Base-by-base conservation (phyloP, 2,888 invertebrate genomes). In the Hydriomena furcata region DNA sequence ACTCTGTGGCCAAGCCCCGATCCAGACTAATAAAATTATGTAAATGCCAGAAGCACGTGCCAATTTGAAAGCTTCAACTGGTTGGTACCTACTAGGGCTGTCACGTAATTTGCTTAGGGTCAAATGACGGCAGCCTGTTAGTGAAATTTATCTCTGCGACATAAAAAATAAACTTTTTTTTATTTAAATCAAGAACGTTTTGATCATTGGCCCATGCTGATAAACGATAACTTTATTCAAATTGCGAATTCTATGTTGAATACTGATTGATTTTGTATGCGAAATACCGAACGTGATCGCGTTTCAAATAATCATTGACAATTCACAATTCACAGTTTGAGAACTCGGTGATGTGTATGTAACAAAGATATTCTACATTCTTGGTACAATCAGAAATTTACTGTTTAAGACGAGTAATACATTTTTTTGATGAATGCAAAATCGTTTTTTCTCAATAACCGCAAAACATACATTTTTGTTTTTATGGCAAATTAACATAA, bases 21-120 rank as follows among this genome's bases (percentile, higher is more conserved):
- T 47, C 46, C 47, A 60, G 62, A 58, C 62, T 63, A 65, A 72
- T 65, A 61, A 44, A 61, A 66, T 71, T 69, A 71, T 72, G 66
- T 59, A 67, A 67, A 71, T 68, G 42, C 44, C 61, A 54, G 54
- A 52, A 59, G 56, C 60, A 61, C 58, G 55, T 55, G 61, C 47
- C 49, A 50, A 37, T 48, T 49, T 32, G 23, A 46, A 43, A 55
- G 37, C 43, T 36, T 40, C 34, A 46, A 28, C 31, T 43, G 28
- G 34, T 24, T 13, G 27, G 34, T 37, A 37, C 45, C 25, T 17
- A 32, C 30, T 46, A 44, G 41, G 38, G 45, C 12, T 42, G 41
- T 46, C 45, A 36, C 42, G 11, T 12, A 13, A 35, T 25, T 32
- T 25, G 7, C 6, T 10, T 20, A 23, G 2, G 30, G 7, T 23